Base-by-base conservation (phyloP, 2,797 vertebrate genomes). In the Rhinogobio ventralis region DNA sequence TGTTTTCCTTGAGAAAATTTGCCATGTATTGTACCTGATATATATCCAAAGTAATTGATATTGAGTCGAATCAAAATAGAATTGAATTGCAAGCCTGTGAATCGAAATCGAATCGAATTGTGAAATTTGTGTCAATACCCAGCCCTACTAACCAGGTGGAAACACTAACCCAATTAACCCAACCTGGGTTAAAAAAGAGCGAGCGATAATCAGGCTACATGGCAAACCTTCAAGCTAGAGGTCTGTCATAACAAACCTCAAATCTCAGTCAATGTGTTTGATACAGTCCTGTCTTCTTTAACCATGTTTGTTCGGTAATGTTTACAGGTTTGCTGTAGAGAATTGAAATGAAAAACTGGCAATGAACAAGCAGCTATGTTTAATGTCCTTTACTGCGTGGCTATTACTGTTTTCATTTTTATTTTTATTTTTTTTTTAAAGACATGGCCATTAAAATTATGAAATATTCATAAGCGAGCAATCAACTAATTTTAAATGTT, bases 321-420 rank as follows among this genome's bases (percentile, higher is more conserved):
- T 57, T 82, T 60, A 69, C 19, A 20, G 75, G 51, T 53, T 51
- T 67, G 30, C 36, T 46, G 25, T 68, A 10, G 19, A 67, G 49
- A 82, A 68, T n/a, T 71, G 1, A 45, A 79, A n/a, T 30, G 81
- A 66, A 77, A 55, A 82, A 79, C 53, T 66, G 77, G 10, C 57
- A 30, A 73, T n/a, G 30, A 17, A 46, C 28, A 67, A 60, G 15
- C 17, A 60, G 42, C 67, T 76, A 42, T 69, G 67, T 45, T 69
- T 64, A 46, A 53, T 69, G 28, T 84, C 60, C 8, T 79, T 66
- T 76, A 15, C 1, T 42, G 14, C 17, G n/a, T 46, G 36, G 6
- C 53, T 83, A 62, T 78, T 72, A 71, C 75, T 23, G 46, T 82
- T 55, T 57, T 51, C 36, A 74, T 17, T 79, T 82, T 84, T 87